Base-by-base conservation (phyloP, 2,113 vertebrate genomes). In the Tapirus terrestris region DNA sequence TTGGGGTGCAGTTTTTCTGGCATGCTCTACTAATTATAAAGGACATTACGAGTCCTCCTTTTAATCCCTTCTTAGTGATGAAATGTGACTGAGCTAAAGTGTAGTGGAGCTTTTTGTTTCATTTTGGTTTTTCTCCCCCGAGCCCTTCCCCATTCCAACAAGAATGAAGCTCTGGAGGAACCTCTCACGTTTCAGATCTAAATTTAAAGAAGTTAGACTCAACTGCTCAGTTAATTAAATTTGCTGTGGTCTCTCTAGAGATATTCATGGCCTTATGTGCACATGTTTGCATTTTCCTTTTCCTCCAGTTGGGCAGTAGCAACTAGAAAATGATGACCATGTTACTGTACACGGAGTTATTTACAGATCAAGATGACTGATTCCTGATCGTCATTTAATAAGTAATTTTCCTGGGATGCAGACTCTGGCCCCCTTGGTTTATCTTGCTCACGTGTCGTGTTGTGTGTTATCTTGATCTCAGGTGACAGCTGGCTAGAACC, bases 161-260 rank as follows among this genome's bases (percentile, higher is more conserved):
- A 89, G 70, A 91, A 60, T 25, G 85, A 96, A 95, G 13, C 82
- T 92, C 79, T 81, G 27, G 80, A 83, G 80, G 63, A 94, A 80
- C 39, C 65, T 53, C 48, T 96, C 86, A 75, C 93, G 92, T 94
- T 95, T 98, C 84, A 97, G 86, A 65, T 90, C 72, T 90, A 92
- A 97, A 97, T 96, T 72, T 97, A 88, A 96, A 96, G 86, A 97
- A 94, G 31, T 77, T 75, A 89, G 79, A 93, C 39, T 93, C 68
- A 83, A 93, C 96, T 98, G 96, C 92, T 96, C 51, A 86, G 89
- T 95, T 97, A 98, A 97, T 96, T 97, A 94, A 97, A 97, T 96
- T 96, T 96, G 39, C 76, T 88, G 33, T 89, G 65, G 67, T 89
- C 96, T 97, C 77, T 94, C 97, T 60, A 61, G 95, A 96, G 87